A percentile compares a stretch with the other conserved stretches of the same genome.
phyloP scores from a whole-genome alignment of 2,888 invertebrate species.

The Empis stercorea region DNA sequence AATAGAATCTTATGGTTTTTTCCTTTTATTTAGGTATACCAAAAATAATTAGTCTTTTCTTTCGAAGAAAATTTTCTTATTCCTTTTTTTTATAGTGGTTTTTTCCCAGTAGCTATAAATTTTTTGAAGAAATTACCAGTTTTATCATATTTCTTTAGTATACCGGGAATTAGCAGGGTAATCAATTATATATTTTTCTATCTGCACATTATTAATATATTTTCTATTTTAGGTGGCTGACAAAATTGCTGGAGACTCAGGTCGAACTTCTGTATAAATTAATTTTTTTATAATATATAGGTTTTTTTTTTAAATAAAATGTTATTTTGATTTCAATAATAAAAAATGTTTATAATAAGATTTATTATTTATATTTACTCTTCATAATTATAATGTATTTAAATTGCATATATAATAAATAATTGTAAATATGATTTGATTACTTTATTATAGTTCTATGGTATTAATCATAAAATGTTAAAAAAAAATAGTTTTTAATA shows the following conservation, averaged over 20 bases:
- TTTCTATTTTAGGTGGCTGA: background rate
- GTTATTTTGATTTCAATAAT: too few relatives aligned
- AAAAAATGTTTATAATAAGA: too few relatives aligned
- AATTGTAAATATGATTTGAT: too few relatives aligned
- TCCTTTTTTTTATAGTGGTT: slow-evolving; percentile 58
- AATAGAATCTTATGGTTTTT: slow-evolving; percentile 91
- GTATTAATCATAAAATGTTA: too few relatives aligned
- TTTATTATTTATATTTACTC: too few relatives aligned
- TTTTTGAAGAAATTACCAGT: slow-evolving; percentile 89
- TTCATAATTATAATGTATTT: too few relatives aligned
- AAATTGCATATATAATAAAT: too few relatives aligned
- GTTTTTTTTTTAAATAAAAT: too few relatives aligned
- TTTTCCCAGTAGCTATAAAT: slow-evolving; percentile 91
- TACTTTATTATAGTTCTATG: too few relatives aligned
- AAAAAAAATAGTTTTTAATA: too few relatives aligned
- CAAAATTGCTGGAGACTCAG: background rate
- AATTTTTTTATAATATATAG: too few relatives aligned
- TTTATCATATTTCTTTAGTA: slow-evolving; percentile 72
- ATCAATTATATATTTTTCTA: background rate
- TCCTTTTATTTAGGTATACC: slow-evolving; percentile 65
- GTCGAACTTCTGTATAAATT: background rate
- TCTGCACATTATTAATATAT: background rate
- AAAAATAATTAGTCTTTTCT: slow-evolving; percentile 1
- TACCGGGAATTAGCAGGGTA: slow-evolving; percentile 44
- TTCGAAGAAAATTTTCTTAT: background rate